Base-by-base conservation (phyloP, 2,888 invertebrate genomes). In the Philaethria dido region DNA sequence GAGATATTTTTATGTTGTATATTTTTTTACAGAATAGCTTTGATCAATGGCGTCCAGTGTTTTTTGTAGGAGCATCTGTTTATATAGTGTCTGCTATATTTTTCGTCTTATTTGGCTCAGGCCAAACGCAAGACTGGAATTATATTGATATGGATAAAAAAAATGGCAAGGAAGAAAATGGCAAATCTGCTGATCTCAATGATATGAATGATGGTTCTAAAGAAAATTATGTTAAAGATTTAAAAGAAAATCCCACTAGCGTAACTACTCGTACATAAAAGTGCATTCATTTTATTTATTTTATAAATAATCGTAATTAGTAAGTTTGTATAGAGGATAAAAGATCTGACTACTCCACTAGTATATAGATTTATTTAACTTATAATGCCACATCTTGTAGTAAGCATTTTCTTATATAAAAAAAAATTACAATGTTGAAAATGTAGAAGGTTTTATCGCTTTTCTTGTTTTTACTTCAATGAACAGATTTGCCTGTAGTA, bases 111-210 rank as follows among this genome's bases (percentile, higher is more conserved):
- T 95, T 96, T 66, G 96, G 96, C 33, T 95, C 95, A 0, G 96
- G 94, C 0, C 93, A 94, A 60, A 94, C 94, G 60, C 96, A 96
- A 78, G 82, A 93, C 0, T 96, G 96, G 96, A 96, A 96, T 78
- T 93, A 89, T 74, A 68, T 77, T 22, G 78, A 77, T 13, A 80
- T 83, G 4, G 80, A 81, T 3, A 76, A 76, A 13, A 64, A 67
- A 18, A 74, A 73, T 18, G 62, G 66, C 33, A 70, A 73, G 54
- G 70, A 72, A n/a, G 71, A 72, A 33, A 77, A 75, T 55, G 59
- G 66, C n/a, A 76, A 74, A 60, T 70, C 68, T 55, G 68, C 68
- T 60, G 73, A 75, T 65, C 63, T 70, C 18, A 78, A 76, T 64
- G 76, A 76, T 33, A 72, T 75, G 73, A 77, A 72, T 66, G 76